phyloP scores from a whole-genome alignment of 2,113 vertebrate species.

The Promerops cafer region DNA sequence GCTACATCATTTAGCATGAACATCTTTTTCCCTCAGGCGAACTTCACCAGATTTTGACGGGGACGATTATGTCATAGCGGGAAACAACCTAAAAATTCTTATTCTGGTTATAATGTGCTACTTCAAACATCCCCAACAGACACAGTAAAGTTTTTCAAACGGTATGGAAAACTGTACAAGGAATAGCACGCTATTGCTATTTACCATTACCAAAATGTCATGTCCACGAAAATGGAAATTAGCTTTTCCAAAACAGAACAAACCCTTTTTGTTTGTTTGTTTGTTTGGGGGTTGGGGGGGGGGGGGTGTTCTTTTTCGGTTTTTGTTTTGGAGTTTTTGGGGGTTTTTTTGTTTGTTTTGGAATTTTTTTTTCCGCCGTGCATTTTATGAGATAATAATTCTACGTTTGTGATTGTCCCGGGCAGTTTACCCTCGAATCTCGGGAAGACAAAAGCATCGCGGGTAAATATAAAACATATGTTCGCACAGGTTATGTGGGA shows the following conservation, averaged over 20 bases:
- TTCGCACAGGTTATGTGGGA: slow-evolving; percentile 30
- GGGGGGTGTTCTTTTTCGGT: rapidly evolving
- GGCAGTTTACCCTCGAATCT: neutral
- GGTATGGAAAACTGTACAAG: neutral
- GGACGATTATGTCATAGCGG: slow-evolving; percentile 9
- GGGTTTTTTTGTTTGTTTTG: rapidly evolving
- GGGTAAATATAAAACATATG: slow-evolving; percentile 38
- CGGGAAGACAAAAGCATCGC: neutral
- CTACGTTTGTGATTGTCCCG: neutral
- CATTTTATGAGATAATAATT: neutral
- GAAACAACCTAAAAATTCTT: slow-evolving; percentile 43
- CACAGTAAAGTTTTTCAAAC: neutral
- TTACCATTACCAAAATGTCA: neutral
- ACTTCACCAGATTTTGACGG: slow-evolving; percentile 6
- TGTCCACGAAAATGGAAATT: neutral
- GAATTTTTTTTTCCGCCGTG: too few relatives aligned
- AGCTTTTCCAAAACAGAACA: neutral
- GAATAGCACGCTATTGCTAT: neutral
- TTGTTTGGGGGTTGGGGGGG: too few relatives aligned
- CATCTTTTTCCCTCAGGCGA: slow-evolving; percentile 47
- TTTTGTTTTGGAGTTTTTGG: neutral
- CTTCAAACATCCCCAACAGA: neutral
- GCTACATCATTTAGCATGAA: slow-evolving; percentile 4
- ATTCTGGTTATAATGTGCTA: neutral
- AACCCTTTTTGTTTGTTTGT: rapidly evolving